Base-by-base conservation (phyloP, 2,113 vertebrate species). In the Rallus limicola region DNA sequence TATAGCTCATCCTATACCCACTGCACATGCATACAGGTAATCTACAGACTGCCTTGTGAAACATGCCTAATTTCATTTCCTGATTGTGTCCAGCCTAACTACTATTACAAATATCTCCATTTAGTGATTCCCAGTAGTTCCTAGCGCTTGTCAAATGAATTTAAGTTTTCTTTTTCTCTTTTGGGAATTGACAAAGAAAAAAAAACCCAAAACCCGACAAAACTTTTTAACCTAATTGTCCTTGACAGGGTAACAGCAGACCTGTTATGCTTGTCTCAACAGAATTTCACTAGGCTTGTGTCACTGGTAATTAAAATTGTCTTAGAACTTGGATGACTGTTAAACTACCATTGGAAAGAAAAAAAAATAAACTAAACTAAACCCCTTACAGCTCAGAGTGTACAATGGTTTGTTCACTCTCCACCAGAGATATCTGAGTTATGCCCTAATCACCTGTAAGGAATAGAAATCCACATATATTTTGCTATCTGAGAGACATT, bases 111-210 rank as follows among this genome's bases (percentile, higher is more conserved):
- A 78, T 75, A 50, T 36, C 6, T 63, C 53, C 63, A 59, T 78
- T 82, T 60, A 53, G 28, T 52, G 53, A 83, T 36, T 90, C 50
- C 50, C 44, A 71, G 71, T 68, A 75, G 38, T 82, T 89, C 50
- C 53, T 76, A 50, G 31, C 26, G 92, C 34, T 86, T 90, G 69
- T 77, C 50, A 84, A 71, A 58, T 74, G 34, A 82, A 84, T 56
- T 87, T 81, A 86, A 69, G 46, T 90, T 86, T 89, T 96, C 16
- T 94, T 91, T 96, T 91, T 80, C 40, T 95, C 36, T 89, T 92
- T 46, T 83, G 79, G 63, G 60, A 89, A 81, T 63, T 94, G 78
- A 74, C 50, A 83, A 14, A 67, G 29, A 16, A 3, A 8, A 36
- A 74, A 81, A 84, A 40, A 46, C 7, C 7, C 44, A 46, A 71